Evolutionary conservation across 2,888 invertebrate species (phyloP), one percentile per base, ranked within the genome.

Genomic region (Oligia latruncula): DNA sequence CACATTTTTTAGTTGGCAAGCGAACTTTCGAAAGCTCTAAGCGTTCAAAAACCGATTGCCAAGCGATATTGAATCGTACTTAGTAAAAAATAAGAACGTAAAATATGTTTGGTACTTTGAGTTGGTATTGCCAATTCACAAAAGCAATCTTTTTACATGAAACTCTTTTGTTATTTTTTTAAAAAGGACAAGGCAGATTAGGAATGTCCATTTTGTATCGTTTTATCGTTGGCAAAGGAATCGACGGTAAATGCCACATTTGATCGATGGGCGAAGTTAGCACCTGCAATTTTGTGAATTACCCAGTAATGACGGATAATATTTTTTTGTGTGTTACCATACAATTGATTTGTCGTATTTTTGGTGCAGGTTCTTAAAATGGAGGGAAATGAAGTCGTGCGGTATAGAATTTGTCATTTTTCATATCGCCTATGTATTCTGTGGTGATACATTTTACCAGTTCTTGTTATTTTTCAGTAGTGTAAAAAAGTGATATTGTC

Each of bases 181-280:
- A 94, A 93, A 94, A 93, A 93, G 93, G 94, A 94, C 95, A 95
- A 93, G 92, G 91, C 92, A 88, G 95, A 96, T 96, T 96, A 95
- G 95, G 94, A 92, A 93, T 96, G 96, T 95, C 95, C 95, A 93
- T 95, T 95, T 93, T 94, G 95, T 95, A 88, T 90, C 90, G 92
- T 94, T 94, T 95, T 95, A 93, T 93, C 88, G 91, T 90, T 84
- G 87, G 89, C 91, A 88, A 88, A 90, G 88, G 90, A 84, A 89
- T 90, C 89, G 93, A 92, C 91, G 92, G 92, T 95, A 93, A 96
- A 95, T 95, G 96, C 94, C 96, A 96, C 91, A 91, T 86, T 92
- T 96, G 96, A 96, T 96, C 90, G 95, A 96, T 96, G 93, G 90
- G 87, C 77, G 68, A 71, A 74, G 82, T 88, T 92, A 87, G 91